Conservation (phyloP, 1,140 invertebrate genomes). For the Ruditapes philippinarum region DNA sequence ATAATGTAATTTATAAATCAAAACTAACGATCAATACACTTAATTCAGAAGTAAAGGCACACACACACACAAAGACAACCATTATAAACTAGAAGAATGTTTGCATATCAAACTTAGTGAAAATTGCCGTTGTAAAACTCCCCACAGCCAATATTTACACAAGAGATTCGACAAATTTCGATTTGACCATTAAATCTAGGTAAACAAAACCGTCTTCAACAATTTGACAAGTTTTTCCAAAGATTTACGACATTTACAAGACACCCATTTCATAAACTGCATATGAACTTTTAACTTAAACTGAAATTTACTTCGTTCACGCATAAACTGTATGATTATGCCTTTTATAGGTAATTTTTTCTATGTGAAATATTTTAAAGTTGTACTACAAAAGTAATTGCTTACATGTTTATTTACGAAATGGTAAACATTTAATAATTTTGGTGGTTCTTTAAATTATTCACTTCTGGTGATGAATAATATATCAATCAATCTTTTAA, state of each 20-base stretch:
- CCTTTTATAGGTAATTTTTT: too few species aligned
- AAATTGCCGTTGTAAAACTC: not conserved
- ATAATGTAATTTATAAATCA: too few species aligned
- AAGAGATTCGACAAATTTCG: not conserved
- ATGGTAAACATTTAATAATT: too few species aligned
- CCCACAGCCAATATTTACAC: constrained; percentile 20
- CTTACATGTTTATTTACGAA: too few species aligned
- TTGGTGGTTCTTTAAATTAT: too few species aligned
- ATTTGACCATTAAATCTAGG: constrained; percentile 41
- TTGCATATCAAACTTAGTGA: constrained; percentile 7
- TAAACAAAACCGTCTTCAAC: not conserved
- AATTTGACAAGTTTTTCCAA: not conserved
- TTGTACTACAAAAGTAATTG: too few species aligned
- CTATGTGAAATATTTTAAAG: too few species aligned
- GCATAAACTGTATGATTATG: too few species aligned
- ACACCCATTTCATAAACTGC: not conserved
- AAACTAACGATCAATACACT: not conserved
- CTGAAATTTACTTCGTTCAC: too few species aligned
- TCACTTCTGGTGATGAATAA: too few species aligned
- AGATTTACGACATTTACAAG: not conserved
- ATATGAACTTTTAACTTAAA: not conserved
- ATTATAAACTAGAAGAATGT: not conserved
- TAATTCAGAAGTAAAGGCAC: not conserved
- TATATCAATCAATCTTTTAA: too few species aligned
- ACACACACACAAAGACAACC: not conserved